phyloP scores from a whole-genome alignment of 2,113 vertebrate species.

The Hemibagrus wyckioides region DNA sequence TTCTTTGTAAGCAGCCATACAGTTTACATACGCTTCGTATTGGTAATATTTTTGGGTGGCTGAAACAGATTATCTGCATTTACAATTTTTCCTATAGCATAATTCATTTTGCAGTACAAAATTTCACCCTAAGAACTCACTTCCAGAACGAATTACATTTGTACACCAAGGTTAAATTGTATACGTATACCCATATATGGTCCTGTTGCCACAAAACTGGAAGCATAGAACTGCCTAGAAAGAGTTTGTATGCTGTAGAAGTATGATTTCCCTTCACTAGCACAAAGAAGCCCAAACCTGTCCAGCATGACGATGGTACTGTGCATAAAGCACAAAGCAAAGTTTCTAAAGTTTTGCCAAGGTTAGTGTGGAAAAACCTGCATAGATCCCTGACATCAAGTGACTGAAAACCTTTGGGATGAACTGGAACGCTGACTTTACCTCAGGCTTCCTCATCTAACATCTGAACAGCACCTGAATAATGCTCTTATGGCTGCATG shows the following conservation, averaged over 20 bases:
- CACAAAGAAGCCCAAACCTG: background rate
- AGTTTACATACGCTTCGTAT: too few relatives aligned
- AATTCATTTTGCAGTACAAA: too few relatives aligned
- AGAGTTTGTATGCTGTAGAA: background rate
- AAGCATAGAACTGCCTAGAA: background rate
- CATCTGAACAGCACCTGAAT: background rate
- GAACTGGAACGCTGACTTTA: background rate
- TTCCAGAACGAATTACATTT: too few relatives aligned
- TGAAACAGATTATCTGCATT: too few relatives aligned
- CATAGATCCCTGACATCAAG: background rate
- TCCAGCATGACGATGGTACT: background rate
- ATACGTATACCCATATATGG: background rate
- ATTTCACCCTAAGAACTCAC: too few relatives aligned
- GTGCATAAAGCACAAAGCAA: background rate
- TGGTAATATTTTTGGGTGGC: too few relatives aligned
- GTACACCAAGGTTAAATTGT: too few relatives aligned
- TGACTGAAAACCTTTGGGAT: background rate
- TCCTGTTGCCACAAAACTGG: background rate
- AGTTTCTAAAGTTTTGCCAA: background rate
- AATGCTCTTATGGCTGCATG: background rate
- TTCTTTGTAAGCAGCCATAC: too few relatives aligned
- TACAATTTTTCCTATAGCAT: too few relatives aligned
- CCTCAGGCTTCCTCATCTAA: background rate
- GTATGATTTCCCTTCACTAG: background rate
- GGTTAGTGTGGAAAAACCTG: background rate